These are phyloP conservation scores for Lymantria dispar DNA, from an alignment of 2,888 invertebrate species.

Conservation along the genomic window DNA sequence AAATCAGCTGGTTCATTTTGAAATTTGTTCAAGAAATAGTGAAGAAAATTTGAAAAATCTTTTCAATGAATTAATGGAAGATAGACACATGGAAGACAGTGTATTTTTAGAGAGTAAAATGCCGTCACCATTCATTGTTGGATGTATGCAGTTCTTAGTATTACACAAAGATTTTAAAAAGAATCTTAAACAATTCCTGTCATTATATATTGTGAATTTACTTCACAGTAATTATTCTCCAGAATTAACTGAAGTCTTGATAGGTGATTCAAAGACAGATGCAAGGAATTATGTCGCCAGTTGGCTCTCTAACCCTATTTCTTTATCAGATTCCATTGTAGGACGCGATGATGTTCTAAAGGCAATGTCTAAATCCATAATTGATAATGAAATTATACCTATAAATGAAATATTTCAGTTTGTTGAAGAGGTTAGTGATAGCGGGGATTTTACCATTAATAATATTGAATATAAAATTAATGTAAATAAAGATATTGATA, in stretches of 20 bases:
- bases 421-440: conserved; percentile 44
- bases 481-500: conserved; percentile 41
- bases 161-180: conserved; percentile 59
- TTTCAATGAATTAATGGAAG: conserved; percentile 66
- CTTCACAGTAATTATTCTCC: conserved; percentile 83
- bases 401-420: conserved; percentile 56
- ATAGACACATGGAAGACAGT: conserved; percentile 51
- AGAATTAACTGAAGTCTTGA: conserved; percentile 71
- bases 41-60: conserved; percentile 56
- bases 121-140: conserved; percentile 69
- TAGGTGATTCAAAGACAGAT: conserved; percentile 71
- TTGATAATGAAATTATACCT: conserved; percentile 51
- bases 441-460: conserved; percentile 43
- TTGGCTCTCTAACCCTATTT: conserved; percentile 67
- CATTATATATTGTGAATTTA: conserved; percentile 76
- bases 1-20: conserved; percentile 62
- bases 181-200: conserved; percentile 61
- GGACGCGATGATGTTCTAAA: conserved; percentile 52
- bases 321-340: conserved; percentile 51
- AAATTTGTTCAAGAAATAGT: conserved; percentile 57
- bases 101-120: conserved; percentile 65
- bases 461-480: conserved; percentile 49
- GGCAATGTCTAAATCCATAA: conserved; percentile 66
- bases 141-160: conserved; percentile 64
- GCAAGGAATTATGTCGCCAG: conserved; percentile 73